Conservation (phyloP, 2,888 invertebrate species). For the Cerceris ruficornis region DNA sequence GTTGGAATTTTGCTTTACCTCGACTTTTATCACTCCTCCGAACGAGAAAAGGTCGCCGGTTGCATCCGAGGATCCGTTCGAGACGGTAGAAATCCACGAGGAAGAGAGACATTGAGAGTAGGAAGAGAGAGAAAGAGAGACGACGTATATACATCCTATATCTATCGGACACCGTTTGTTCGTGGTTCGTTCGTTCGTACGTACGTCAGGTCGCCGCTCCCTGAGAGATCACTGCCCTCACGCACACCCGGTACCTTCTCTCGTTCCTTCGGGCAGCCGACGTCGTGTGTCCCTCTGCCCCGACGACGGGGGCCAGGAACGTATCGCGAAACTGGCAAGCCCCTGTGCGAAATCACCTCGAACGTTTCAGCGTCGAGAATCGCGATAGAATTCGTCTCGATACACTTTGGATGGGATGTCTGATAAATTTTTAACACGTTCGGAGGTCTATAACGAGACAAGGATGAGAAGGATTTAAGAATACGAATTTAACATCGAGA, state of each 20-base stretch:
- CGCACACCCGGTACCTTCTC: conserved; percentile 74
- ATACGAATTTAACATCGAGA: too few species aligned
- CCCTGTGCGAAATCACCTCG: conserved; percentile 29
- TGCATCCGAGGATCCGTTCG: neutral
- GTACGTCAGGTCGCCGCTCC: conserved; percentile 81
- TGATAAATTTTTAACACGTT: too few species aligned
- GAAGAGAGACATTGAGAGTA: neutral
- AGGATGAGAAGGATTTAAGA: too few species aligned
- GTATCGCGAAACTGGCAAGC: conserved; percentile 56
- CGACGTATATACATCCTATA: conserved; percentile 36
- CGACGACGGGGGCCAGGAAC: conserved; percentile 64
- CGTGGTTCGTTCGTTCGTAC: conserved; percentile 65
- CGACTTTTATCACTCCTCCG: neutral
- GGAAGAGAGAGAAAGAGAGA: conserved; percentile 3
- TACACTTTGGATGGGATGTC: neutral
- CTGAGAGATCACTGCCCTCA: conserved; percentile 81
- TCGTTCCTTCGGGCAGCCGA: conserved; percentile 63
- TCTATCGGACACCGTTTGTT: conserved; percentile 62
- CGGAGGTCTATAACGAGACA: too few species aligned
- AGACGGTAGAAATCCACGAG: conserved; percentile 1
- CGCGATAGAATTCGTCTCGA: neutral
- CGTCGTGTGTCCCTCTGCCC: conserved; percentile 56
- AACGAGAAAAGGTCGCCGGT: neutral
- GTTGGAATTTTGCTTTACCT: neutral
- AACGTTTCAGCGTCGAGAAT: conserved; percentile 23